These are phyloP conservation scores for Linurgus olivaceus DNA, from an alignment of 2,797 vertebrate species.

Conservation along the genomic window DNA sequence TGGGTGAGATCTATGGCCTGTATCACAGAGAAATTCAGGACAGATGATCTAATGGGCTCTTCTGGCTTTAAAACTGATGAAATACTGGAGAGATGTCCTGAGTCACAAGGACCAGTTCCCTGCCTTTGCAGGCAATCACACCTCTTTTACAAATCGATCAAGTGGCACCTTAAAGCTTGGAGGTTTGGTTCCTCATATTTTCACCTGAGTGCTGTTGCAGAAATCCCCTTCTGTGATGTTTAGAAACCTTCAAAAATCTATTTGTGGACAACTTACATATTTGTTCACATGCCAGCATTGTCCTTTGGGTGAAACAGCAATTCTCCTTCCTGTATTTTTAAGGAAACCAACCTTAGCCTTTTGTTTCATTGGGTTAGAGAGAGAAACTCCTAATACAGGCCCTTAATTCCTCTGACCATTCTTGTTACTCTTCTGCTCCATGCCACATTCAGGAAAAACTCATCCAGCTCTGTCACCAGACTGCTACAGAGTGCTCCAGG, in stretches of 20 bases:
- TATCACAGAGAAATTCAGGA: not conserved
- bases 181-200: not conserved
- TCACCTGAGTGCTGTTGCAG: not conserved
- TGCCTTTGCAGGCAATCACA: not conserved
- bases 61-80: not conserved
- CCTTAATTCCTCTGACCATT: not conserved
- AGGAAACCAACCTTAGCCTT: not conserved
- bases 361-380: not conserved
- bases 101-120: not conserved
- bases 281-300: not conserved
- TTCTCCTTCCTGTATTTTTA: not conserved
- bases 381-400: not conserved
- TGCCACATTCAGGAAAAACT: not conserved
- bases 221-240: not conserved
- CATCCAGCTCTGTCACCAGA: not conserved
- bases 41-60: not conserved
- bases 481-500: not conserved
- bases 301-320: not conserved
- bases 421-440: not conserved
- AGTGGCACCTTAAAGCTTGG: not conserved
- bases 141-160: not conserved
- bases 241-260: not conserved
- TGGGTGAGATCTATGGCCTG: not conserved
- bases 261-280: fast-evolving
- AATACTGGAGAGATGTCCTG: not conserved